Evolutionary conservation across 2,888 invertebrate genomes (phyloP).

Genomic region (Beris chalybata): DNA sequence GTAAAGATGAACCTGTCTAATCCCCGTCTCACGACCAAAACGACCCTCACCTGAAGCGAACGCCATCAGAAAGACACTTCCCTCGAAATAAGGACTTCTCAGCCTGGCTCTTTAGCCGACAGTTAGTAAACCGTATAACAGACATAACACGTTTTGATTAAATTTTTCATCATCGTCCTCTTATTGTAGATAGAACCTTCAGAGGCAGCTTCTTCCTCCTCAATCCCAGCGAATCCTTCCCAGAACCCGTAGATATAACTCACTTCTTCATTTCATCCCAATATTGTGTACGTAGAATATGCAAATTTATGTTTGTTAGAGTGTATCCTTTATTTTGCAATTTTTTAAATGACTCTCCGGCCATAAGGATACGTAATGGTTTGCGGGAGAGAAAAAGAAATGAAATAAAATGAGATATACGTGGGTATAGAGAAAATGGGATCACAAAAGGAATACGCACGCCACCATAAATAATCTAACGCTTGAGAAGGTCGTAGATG

Average conservation of each 20-base stretch:
- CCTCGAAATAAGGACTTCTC: constrained; percentile 2
- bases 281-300: constrained; percentile 33
- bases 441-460: constrained; percentile 35
- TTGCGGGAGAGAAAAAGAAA: not conserved
- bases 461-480: constrained; percentile 38
- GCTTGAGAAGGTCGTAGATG: constrained; percentile 25
- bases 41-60: not conserved
- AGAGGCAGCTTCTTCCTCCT: constrained; percentile 13
- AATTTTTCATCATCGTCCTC: constrained; percentile 37
- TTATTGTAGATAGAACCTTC: not conserved
- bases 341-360: constrained; percentile 39
- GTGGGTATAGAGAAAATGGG: constrained; percentile 7
- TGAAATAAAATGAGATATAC: constrained; percentile 11
- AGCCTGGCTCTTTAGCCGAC: constrained; percentile 12
- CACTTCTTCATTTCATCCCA: constrained; percentile 31
- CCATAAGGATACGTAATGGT: constrained; percentile 35
- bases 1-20: constrained; percentile 15
- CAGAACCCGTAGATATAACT: constrained; percentile 15
- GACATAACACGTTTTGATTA: constrained; percentile 37
- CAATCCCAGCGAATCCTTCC: not conserved
- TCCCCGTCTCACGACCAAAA: constrained; percentile 1
- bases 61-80: constrained; percentile 1
- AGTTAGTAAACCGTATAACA: constrained; percentile 35
- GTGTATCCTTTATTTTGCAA: constrained; percentile 40
- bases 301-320: constrained; percentile 40